These are phyloP conservation scores for Siphamia tubifer DNA, from an alignment of 2,113 vertebrate genomes.

Conservation along the genomic window DNA sequence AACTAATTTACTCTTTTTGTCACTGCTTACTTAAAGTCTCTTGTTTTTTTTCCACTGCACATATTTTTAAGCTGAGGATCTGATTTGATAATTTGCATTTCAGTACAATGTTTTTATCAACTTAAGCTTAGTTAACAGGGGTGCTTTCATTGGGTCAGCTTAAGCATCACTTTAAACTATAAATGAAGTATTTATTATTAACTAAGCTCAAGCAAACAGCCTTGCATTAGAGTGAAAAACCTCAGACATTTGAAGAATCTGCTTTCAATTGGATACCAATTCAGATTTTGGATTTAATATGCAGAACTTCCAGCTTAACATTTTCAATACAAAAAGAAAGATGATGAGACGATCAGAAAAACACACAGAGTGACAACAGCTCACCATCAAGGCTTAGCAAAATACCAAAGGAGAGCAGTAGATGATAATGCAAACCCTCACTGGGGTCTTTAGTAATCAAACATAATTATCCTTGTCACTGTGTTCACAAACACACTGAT, in stretches of 20 bases:
- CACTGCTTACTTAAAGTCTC: no score
- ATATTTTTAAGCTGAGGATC: no score
- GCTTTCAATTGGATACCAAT: not conserved
- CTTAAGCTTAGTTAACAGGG: not conserved
- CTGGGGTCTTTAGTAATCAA: conserved; percentile 68
- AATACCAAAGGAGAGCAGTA: conserved; percentile 49
- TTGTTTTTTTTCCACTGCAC: no score
- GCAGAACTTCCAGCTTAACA: conserved; percentile 29
- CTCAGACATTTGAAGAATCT: not conserved
- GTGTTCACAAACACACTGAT: conserved; percentile 57
- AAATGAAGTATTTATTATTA: conserved; percentile 6
- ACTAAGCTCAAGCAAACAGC: not conserved
- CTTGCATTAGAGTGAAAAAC: not conserved
- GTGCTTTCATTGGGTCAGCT: not conserved
- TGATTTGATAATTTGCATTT: no score
- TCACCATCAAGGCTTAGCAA: conserved; percentile 38
- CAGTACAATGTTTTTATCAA: no score
- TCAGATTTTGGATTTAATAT: conserved; percentile 17
- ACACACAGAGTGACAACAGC: conserved; percentile 25
- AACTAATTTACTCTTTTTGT: no score
- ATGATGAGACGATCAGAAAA: conserved; percentile 27
- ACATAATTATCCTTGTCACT: conserved; percentile 69
- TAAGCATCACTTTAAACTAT: not conserved
- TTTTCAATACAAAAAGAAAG: not conserved
- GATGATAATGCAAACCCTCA: conserved; percentile 55